These are phyloP conservation scores for Chamaea fasciata DNA, from an alignment of 2,113 vertebrate genomes.

Conservation along the genomic window DNA sequence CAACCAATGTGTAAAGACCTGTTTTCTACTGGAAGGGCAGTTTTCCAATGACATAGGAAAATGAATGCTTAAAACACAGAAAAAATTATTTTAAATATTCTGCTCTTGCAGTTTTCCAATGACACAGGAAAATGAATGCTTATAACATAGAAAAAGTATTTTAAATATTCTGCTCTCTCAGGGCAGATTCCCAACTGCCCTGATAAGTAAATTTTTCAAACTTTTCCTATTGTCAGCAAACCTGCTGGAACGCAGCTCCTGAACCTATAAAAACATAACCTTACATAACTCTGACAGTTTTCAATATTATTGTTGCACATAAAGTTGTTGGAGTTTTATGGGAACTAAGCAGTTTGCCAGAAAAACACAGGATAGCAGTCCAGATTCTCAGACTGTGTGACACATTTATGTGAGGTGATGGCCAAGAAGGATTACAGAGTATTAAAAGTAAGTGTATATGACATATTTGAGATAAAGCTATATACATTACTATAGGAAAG, in stretches of 20 bases:
- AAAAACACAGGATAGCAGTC: neutral
- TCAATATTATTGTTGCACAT: neutral
- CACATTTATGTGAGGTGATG: conserved; percentile 9
- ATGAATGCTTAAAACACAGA: neutral
- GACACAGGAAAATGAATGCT: neutral
- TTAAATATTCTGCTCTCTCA: neutral
- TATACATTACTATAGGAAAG: conserved; percentile 14
- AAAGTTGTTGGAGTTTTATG: neutral
- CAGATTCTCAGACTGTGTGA: neutral
- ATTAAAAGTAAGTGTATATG: conserved; percentile 24
- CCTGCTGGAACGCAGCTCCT: neutral
- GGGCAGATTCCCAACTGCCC: neutral
- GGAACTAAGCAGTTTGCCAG: neutral
- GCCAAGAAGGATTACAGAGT: conserved; percentile 28
- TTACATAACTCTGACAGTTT: neutral
- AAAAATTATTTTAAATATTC: neutral
- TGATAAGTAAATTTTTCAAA: neutral
- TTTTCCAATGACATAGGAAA: neutral
- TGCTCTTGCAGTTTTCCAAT: neutral
- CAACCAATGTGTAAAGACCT: neutral
- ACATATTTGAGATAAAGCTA: conserved; percentile 28
- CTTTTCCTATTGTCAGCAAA: conserved; percentile 5
- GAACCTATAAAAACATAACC: neutral
- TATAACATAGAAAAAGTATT: neutral
- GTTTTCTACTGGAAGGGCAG: neutral